Evolutionary conservation across 2,888 invertebrate genomes (phyloP).

Genomic region (Aspidapion aeneum): DNA sequence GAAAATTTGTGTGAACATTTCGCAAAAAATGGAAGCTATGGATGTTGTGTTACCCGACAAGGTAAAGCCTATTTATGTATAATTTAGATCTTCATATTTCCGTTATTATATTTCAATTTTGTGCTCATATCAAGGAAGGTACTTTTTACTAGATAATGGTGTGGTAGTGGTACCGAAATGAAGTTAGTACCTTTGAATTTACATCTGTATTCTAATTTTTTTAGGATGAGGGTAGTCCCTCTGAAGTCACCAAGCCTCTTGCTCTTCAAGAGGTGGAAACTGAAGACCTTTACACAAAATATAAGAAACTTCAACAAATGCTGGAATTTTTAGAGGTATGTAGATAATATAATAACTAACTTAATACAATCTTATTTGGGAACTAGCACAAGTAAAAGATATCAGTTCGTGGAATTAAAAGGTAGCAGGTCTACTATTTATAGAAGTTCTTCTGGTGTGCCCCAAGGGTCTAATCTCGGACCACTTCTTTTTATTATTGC

Average conservation of each 20-base stretch:
- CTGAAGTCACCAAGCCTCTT: slow-evolving; percentile 61
- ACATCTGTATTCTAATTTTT: no score
- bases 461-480: no score
- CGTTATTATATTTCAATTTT: neutral
- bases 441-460: no score
- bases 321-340: slow-evolving; percentile 91
- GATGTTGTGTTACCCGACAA: slow-evolving; percentile 77
- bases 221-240: slow-evolving; percentile 66
- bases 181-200: no score
- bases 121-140: no score
- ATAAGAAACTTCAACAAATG: slow-evolving; percentile 95
- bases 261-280: slow-evolving; percentile 79
- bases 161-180: no score
- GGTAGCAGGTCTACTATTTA: no score
- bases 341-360: neutral
- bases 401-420: no score
- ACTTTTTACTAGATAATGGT: no score
- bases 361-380: neutral
- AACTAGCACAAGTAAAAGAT: no score
- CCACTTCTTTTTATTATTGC: no score
- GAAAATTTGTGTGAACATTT: no score
- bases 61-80: slow-evolving; percentile 50
- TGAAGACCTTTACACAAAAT: slow-evolving; percentile 94
- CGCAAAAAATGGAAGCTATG: slow-evolving; percentile 70
- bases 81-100: neutral